These are phyloP conservation scores for Amblyopsis rosae DNA, from an alignment of 2,113 vertebrate genomes.

Conservation along the genomic window DNA sequence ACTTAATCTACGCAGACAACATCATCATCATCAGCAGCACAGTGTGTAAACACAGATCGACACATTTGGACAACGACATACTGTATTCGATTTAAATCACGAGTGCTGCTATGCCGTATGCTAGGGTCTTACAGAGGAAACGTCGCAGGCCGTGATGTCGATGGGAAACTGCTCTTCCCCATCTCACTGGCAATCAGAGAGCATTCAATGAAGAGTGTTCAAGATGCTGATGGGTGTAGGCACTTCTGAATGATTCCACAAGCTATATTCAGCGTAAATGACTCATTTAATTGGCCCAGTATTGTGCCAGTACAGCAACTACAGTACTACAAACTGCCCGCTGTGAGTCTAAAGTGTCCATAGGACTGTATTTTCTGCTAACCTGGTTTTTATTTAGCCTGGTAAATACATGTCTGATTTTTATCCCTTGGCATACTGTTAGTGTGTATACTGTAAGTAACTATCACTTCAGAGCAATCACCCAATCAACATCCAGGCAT, in stretches of 20 bases:
- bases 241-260: not conserved
- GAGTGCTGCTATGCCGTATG: slow-evolving; percentile 29
- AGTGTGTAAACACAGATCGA: slow-evolving; percentile 18
- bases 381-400: no score
- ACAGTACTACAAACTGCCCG: not conserved
- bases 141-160: slow-evolving; percentile 16
- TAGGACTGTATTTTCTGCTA: no score
- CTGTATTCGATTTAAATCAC: slow-evolving; percentile 13
- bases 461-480: no score
- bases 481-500: no score
- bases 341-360: no score
- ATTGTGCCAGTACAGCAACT: not conserved
- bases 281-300: not conserved
- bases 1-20: no score
- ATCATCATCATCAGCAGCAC: slow-evolving; percentile 5
- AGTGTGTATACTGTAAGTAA: no score
- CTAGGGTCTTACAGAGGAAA: slow-evolving; percentile 13
- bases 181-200: slow-evolving; percentile 36
- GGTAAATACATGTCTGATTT: no score
- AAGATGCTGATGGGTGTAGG: not conserved
- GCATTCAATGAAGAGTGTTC: slow-evolving; percentile 16
- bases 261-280: not conserved
- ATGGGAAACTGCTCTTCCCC: slow-evolving; percentile 1
- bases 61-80: slow-evolving; percentile 8
- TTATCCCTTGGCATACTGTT: no score